Evolutionary conservation across 1,140 invertebrate species (phyloP).

Genomic region (Radopholus similis): DNA sequence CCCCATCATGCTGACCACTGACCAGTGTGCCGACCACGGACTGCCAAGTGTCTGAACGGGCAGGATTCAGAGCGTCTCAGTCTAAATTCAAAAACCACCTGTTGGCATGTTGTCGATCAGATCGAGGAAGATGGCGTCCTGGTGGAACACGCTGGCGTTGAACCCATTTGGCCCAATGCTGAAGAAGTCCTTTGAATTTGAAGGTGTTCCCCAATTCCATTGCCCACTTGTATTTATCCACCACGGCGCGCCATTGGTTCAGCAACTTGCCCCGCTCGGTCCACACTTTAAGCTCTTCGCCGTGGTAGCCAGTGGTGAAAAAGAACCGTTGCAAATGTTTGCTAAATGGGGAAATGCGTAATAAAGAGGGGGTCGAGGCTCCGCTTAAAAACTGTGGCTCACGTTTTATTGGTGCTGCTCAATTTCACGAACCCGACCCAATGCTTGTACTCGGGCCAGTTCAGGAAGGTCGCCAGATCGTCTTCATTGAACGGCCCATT

Average conservation of each 20-base stretch:
- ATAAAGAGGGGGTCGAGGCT: too few relatives aligned
- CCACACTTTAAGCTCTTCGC: slow-evolving; percentile 52
- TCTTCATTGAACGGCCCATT: slow-evolving; percentile 36
- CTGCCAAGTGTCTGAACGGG: slow-evolving; percentile 61
- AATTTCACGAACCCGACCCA: slow-evolving; percentile 55
- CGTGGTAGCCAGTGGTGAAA: slow-evolving; percentile 59
- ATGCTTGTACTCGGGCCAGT: slow-evolving; percentile 54
- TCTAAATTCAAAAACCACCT: too few relatives aligned
- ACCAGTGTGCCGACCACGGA: slow-evolving; percentile 52
- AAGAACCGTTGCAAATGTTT: slow-evolving; percentile 53
- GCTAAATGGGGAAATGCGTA: slow-evolving; percentile 27
- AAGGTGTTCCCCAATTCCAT: neutral
- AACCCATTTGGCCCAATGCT: slow-evolving; percentile 50
- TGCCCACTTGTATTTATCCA: slow-evolving; percentile 52
- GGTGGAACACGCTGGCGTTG: slow-evolving; percentile 54
- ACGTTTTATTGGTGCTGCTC: slow-evolving; percentile 52
- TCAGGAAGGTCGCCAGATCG: slow-evolving; percentile 49
- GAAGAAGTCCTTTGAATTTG: slow-evolving; percentile 22
- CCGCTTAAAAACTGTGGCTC: neutral
- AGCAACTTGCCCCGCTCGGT: slow-evolving; percentile 51
- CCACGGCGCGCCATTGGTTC: slow-evolving; percentile 49
- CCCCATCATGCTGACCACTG: neutral
- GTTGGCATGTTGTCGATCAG: slow-evolving; percentile 62
- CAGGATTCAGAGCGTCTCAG: too few relatives aligned
- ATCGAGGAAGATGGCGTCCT: slow-evolving; percentile 56